Conservation (phyloP, 2,797 vertebrate species). For the Ibycter americanus region DNA sequence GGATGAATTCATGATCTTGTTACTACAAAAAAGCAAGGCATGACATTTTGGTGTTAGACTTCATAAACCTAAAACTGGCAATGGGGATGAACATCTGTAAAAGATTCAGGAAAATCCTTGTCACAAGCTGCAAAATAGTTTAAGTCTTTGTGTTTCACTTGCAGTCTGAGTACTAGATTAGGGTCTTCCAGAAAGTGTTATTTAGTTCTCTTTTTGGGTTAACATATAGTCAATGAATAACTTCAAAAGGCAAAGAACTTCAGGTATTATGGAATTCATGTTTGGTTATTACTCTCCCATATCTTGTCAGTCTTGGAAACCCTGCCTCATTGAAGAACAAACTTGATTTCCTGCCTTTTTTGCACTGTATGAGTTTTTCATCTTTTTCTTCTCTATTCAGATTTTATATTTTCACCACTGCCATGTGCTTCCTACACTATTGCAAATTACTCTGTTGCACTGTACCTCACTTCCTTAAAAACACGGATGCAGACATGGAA, state of each 20-base stretch:
- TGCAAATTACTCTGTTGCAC: neutral
- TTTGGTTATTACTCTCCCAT: neutral
- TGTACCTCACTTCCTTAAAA: neutral
- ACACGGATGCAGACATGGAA: neutral
- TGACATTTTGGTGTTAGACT: neutral
- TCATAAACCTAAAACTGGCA: neutral
- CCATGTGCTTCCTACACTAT: neutral
- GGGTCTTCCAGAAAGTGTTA: neutral
- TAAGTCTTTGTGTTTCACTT: neutral
- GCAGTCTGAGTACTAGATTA: neutral
- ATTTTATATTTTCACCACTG: neutral
- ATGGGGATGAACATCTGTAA: neutral
- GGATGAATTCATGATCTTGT: neutral
- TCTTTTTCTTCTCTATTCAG: neutral
- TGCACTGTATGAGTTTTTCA: neutral
- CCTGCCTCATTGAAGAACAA: neutral
- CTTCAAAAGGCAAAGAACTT: neutral
- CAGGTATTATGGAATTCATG: neutral
- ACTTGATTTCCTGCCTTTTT: neutral
- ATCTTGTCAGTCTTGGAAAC: neutral
- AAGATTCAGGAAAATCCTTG: neutral
- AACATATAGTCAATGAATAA: neutral
- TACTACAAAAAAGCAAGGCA: neutral
- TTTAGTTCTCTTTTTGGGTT: neutral
- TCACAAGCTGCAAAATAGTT: neutral